Conservation (phyloP, 2,888 invertebrate genomes). For the Ormyrus labotus region DNA sequence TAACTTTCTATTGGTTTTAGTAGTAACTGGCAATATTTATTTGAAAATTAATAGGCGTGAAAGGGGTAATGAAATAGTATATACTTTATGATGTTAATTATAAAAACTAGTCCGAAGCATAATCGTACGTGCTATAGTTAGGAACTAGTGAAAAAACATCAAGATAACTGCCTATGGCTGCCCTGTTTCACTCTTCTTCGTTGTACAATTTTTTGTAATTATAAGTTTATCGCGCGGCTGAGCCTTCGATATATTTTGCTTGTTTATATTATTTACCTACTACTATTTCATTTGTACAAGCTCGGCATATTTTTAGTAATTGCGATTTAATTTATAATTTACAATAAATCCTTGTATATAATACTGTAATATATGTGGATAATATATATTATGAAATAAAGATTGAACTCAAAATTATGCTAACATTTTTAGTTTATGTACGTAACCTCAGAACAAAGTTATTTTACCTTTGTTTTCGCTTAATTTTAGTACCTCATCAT, state of each 20-base stretch:
- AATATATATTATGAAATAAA: conserved; percentile 71
- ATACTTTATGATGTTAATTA: conserved; percentile 31
- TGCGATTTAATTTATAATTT: conserved; percentile 67
- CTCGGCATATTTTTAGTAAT: conserved; percentile 62
- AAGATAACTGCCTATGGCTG: conserved; percentile 47
- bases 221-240: conserved; percentile 45
- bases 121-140: conserved; percentile 39
- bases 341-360: conserved; percentile 73
- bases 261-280: conserved; percentile 47
- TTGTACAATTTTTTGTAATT: conserved; percentile 52
- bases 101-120: conserved; percentile 53
- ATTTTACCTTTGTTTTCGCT: conserved; percentile 24
- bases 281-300: conserved; percentile 61
- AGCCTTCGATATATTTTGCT: conserved; percentile 47
- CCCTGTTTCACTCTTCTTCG: conserved; percentile 51
- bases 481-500: conserved; percentile 5
- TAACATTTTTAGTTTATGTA: conserved; percentile 57
- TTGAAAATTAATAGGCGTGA: conserved; percentile 13
- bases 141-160: conserved; percentile 28
- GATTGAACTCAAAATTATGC: conserved; percentile 69
- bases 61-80: conserved; percentile 21
- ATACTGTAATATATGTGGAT: conserved; percentile 75
- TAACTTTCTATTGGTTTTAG: background rate
- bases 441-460: conserved; percentile 44
- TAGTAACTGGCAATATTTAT: conserved; percentile 10